phyloP scores from a whole-genome alignment of 2,113 vertebrate genomes.

The Hippocampus comes region DNA sequence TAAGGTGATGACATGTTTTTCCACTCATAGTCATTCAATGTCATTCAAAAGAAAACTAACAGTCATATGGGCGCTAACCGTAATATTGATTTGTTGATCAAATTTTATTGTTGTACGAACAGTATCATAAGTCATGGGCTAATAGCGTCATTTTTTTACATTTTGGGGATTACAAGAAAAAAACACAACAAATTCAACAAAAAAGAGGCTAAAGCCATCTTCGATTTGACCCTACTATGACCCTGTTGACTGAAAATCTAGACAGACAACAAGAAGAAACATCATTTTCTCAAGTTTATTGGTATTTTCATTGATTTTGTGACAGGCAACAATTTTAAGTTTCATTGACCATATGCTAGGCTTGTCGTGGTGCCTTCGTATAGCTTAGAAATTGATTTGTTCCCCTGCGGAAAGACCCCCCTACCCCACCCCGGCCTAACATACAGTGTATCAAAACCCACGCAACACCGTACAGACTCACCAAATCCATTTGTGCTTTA shows the following conservation, averaged over 20 bases:
- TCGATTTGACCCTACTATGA: too few relatives aligned
- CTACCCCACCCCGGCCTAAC: too few relatives aligned
- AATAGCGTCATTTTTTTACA: too few relatives aligned
- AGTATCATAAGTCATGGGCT: not conserved
- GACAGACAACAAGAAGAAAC: too few relatives aligned
- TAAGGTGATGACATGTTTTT: not conserved
- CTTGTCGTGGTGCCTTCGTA: too few relatives aligned
- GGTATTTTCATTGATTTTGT: too few relatives aligned
- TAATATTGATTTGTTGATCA: not conserved
- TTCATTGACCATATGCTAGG: too few relatives aligned
- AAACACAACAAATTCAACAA: not conserved
- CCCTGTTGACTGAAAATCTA: too few relatives aligned
- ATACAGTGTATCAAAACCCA: not conserved
- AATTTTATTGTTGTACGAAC: not conserved
- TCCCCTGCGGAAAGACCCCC: not conserved
- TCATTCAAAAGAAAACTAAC: not conserved
- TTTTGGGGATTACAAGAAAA: not conserved
- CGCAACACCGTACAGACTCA: not conserved
- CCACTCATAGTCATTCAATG: not conserved
- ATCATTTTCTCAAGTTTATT: too few relatives aligned
- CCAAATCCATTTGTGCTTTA: constrained; percentile 13
- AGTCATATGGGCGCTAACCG: too few relatives aligned
- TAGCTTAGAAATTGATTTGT: not conserved
- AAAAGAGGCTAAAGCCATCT: not conserved
- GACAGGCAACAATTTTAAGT: too few relatives aligned